Percentiles rank a stretch among this genome's conserved stretches.
These are phyloP conservation scores for Periparus ater DNA, from an alignment of 2,797 vertebrate genomes.

Conservation along the genomic window DNA sequence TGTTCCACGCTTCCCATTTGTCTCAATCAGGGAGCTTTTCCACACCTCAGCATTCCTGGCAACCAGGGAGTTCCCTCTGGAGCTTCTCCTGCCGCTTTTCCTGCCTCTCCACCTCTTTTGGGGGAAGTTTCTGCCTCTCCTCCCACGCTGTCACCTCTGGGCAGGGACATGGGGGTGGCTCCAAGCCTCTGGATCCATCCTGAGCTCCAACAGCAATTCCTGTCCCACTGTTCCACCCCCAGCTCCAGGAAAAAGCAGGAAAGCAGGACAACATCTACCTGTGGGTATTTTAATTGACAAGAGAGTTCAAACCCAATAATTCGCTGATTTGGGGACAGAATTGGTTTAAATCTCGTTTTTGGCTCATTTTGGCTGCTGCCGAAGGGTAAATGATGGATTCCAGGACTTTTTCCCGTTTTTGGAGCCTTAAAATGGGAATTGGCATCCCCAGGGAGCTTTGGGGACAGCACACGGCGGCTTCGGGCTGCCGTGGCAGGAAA, in stretches of 20 bases:
- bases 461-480: background rate
- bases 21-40: background rate
- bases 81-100: background rate
- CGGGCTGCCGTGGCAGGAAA: background rate
- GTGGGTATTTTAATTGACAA: rapidly evolving
- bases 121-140: background rate
- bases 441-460: background rate
- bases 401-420: background rate
- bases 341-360: rapidly evolving
- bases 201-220: background rate
- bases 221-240: rapidly evolving
- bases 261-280: rapidly evolving
- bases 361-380: background rate
- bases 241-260: background rate
- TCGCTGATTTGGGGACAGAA: background rate
- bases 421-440: background rate
- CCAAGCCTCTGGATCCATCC: background rate
- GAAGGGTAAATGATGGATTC: rapidly evolving
- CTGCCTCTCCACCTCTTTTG: background rate
- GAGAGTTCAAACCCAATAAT: rapidly evolving
- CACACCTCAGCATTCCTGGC: background rate
- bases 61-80: rapidly evolving
- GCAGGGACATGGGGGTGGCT: background rate
- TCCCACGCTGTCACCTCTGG: rapidly evolving
- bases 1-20: background rate